These are phyloP conservation scores for Callocephalon fimbriatum DNA, from an alignment of 2,113 vertebrate species.

Conservation along the genomic window DNA sequence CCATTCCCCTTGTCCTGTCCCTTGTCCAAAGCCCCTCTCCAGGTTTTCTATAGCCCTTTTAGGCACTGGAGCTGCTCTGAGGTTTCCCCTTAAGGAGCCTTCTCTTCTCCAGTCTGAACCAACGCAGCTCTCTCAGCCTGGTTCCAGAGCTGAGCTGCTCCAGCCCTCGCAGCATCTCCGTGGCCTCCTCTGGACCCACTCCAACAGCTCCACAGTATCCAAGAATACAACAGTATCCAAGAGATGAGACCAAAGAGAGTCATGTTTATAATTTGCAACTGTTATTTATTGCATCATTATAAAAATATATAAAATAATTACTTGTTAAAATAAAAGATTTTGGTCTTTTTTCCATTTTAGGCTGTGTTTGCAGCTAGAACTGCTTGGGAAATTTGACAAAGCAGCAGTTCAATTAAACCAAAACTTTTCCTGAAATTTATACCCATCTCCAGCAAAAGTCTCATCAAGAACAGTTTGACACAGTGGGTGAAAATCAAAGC, in stretches of 20 bases:
- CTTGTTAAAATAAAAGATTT: background rate
- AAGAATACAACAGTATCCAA: background rate
- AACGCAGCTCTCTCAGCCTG: no score
- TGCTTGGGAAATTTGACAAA: background rate
- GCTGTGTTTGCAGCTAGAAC: background rate
- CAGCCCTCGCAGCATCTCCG: no score
- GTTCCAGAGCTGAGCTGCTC: no score
- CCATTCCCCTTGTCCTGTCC: no score
- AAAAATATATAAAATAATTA: background rate
- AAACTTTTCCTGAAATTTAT: background rate
- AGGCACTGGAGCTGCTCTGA: no score
- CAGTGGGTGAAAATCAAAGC: no score
- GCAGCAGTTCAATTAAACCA: background rate
- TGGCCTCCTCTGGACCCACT: background rate
- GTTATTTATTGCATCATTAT: background rate
- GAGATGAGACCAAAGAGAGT: accelerated
- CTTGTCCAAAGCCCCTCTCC: no score
- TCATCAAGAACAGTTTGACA: background rate
- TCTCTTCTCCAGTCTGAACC: no score
- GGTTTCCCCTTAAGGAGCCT: no score
- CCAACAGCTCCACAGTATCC: background rate
- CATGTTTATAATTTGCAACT: accelerated
- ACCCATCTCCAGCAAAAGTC: background rate
- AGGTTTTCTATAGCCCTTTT: no score
- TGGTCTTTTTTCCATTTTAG: background rate